These are phyloP conservation scores for Elysia crispata DNA, from an alignment of 2,888 invertebrate species.

Conservation along the genomic window DNA sequence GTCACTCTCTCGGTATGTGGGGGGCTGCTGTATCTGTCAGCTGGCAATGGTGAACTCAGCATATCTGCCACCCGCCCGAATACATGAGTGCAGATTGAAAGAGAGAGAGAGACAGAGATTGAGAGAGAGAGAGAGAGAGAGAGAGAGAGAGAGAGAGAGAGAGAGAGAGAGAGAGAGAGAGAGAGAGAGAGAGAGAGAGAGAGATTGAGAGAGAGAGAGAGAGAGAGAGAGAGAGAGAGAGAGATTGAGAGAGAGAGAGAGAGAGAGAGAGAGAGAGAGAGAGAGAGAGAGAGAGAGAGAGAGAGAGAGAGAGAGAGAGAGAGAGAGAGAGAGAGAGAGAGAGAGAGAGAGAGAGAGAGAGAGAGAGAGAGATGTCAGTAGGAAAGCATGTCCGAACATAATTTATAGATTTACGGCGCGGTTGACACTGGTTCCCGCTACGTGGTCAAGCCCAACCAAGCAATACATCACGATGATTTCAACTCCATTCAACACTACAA, in stretches of 20 bases:
- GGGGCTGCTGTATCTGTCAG: too few relatives aligned
- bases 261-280: too few relatives aligned
- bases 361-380: background rate
- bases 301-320: slow-evolving; percentile 16
- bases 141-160: slow-evolving; percentile 39
- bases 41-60: background rate
- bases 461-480: too few relatives aligned
- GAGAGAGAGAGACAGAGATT: slow-evolving; percentile 18
- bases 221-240: too few relatives aligned
- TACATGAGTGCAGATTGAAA: background rate
- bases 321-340: slow-evolving; percentile 11
- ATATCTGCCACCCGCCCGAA: background rate
- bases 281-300: too few relatives aligned
- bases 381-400: background rate
- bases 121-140: slow-evolving; percentile 3
- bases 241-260: too few relatives aligned
- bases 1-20: too few relatives aligned
- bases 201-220: background rate
- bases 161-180: slow-evolving; percentile 38
- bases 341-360: background rate
- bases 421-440: too few relatives aligned
- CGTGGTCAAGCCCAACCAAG: too few relatives aligned
- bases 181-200: slow-evolving; percentile 47
- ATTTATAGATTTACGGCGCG: too few relatives aligned
- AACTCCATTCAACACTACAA: too few relatives aligned